Evolutionary conservation across 2,888 invertebrate genomes (phyloP).

Genomic region (Morpho deidamia): DNA sequence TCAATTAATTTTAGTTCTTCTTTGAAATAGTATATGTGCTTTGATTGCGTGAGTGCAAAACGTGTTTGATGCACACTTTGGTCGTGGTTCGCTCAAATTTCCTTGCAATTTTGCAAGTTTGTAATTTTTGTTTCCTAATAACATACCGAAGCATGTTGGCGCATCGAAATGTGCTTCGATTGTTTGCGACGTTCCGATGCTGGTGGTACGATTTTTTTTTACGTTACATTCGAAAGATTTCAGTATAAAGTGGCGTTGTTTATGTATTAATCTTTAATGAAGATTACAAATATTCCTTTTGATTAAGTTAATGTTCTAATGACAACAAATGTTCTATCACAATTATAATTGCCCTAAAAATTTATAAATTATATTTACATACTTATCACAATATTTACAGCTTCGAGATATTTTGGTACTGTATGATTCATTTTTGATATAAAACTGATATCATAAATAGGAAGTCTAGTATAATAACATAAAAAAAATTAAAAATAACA

Average conservation of each 20-base stretch:
- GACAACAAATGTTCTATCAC: too few relatives aligned
- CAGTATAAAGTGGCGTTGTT: not conserved
- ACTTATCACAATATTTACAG: too few relatives aligned
- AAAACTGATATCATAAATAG: too few relatives aligned
- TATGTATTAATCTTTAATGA: not conserved
- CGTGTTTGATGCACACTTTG: conserved; percentile 11
- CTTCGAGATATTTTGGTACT: too few relatives aligned
- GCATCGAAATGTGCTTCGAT: conserved; percentile 48
- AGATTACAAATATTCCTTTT: not conserved
- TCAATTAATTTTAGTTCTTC: conserved; percentile 5
- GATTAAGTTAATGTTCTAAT: too few relatives aligned
- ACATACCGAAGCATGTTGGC: conserved; percentile 34
- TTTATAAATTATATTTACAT: too few relatives aligned
- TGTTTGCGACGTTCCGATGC: conserved; percentile 38
- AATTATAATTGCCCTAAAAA: too few relatives aligned
- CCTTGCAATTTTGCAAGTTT: conserved; percentile 29
- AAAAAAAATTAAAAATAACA: too few relatives aligned
- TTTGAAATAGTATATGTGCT: conserved; percentile 1
- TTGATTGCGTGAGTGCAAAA: conserved; percentile 14
- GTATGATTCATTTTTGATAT: too few relatives aligned
- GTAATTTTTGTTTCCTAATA: conserved; percentile 33
- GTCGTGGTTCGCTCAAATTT: conserved; percentile 29
- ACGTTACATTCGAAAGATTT: conserved; percentile 16
- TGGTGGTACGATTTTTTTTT: conserved; percentile 30
- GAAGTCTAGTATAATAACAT: too few relatives aligned